Evolutionary conservation across 2,113 vertebrate species (phyloP), one percentile per base, ranked within the genome.

Genomic region (Gallinago jamesoni): DNA sequence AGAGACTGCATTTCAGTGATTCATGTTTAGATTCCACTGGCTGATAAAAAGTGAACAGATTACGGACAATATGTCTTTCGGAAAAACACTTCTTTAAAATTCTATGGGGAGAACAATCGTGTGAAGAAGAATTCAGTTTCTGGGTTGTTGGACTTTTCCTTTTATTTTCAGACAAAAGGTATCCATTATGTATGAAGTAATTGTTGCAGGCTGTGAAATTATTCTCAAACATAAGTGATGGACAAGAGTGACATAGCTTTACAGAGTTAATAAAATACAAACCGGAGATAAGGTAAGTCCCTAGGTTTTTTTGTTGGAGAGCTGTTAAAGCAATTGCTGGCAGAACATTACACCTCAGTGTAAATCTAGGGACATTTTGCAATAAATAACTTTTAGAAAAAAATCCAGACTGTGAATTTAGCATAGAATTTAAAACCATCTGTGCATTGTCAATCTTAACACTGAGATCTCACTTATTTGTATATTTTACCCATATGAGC

Each of bases 281-380:
- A 89, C 69, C 1, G 1, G 53, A 96, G 84, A 92, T 77, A 95
- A 85, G 93, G 25, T 53, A 52, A 90, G 72, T 87, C 78, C 63
- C 67, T 74, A 7, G 12, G 4, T 57, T 57, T 93, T 79, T 92
- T 75, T 90, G 55, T n/a, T 84, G 56, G 45, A 92, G 64, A 82
- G n/a, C 93, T 97, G 96, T 88, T 97, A 96, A 96, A 97, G 81
- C 70, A 89, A 96, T 97, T 94, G 74, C 48, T 15, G 2, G 53
- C 33, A 64, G 95, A 96, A 96, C 82, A 95, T 81, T 94, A 70
- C 73, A 92, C 82, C 74, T 94, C 69, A 60, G 86, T 88, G 82
- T 86, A 95, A 79, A 94, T 88, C 86, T 87, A 90, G 33, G 52
- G 76, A 78, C 22, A 3, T 79, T 96, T 74, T 87, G 53, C 50